A percentile compares a stretch with the other conserved stretches of the same genome.
Evolutionary conservation across 2,888 invertebrate genomes (phyloP).

Genomic region (Syritta pipiens): DNA sequence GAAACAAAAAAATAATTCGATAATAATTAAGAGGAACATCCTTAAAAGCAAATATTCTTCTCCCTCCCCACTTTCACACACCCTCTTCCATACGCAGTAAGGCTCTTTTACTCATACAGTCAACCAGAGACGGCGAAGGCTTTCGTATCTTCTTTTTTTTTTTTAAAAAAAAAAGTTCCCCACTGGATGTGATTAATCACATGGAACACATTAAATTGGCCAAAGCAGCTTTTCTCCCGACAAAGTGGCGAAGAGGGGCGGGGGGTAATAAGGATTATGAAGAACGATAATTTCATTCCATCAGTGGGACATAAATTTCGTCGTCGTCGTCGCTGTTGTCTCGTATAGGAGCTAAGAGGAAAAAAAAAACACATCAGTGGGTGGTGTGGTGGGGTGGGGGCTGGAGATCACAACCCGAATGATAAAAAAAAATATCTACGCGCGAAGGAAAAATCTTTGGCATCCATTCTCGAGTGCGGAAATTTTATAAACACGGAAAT

Average conservation of each 20-base stretch:
- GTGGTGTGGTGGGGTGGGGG: too few species aligned
- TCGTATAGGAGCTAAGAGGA: neutral
- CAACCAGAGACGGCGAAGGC: neutral
- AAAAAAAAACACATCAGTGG: conserved; percentile 7
- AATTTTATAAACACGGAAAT: conserved; percentile 43
- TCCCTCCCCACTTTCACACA: neutral
- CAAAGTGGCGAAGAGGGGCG: conserved; percentile 1
- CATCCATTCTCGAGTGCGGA: conserved; percentile 15
- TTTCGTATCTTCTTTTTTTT: neutral
- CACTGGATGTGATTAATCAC: conserved; percentile 43
- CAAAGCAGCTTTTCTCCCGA: conserved; percentile 25
- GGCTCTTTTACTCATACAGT: too few species aligned
- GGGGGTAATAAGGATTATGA: conserved; percentile 53
- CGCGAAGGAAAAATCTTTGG: conserved; percentile 17
- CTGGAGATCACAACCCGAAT: conserved; percentile 19
- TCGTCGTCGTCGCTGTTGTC: too few species aligned
- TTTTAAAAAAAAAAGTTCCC: conserved; percentile 15
- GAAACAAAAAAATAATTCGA: conserved; percentile 31
- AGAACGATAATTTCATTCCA: conserved; percentile 46
- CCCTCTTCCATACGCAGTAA: neutral
- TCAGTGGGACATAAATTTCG: conserved; percentile 50
- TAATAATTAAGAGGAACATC: conserved; percentile 57
- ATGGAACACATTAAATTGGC: conserved; percentile 48
- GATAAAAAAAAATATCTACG: conserved; percentile 9
- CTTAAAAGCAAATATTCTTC: conserved; percentile 38